phyloP scores from a whole-genome alignment of 2,888 invertebrate species.

The Cybosia mesomella region DNA sequence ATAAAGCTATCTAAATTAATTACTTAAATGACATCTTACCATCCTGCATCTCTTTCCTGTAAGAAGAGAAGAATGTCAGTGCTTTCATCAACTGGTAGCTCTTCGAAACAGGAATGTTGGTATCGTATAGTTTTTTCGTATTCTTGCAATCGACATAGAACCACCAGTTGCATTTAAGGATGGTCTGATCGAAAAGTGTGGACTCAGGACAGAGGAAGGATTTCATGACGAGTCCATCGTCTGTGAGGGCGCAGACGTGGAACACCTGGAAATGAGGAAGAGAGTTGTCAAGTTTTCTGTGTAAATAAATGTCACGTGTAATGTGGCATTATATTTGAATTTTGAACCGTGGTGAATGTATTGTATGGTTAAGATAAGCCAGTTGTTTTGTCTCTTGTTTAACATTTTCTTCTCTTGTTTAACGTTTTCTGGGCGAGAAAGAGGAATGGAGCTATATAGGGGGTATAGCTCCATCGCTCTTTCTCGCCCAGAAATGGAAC shows the following conservation, averaged over 20 bases:
- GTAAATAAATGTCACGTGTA: too few relatives aligned
- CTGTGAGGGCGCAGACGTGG: constrained; percentile 96
- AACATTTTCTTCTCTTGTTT: too few relatives aligned
- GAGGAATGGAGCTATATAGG: too few relatives aligned
- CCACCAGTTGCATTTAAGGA: constrained; percentile 97
- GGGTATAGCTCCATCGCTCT: too few relatives aligned
- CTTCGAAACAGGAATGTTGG: constrained; percentile 96
- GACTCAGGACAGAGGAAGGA: constrained; percentile 97
- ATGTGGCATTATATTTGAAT: too few relatives aligned
- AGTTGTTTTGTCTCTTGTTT: too few relatives aligned
- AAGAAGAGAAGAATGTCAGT: constrained; percentile 94
- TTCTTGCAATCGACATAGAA: constrained; percentile 96
- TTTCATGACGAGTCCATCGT: constrained; percentile 96
- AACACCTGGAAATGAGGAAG: constrained; percentile 89
- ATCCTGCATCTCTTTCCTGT: constrained; percentile 89
- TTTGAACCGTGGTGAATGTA: too few relatives aligned
- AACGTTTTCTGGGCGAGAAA: too few relatives aligned
- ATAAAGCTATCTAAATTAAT: too few relatives aligned
- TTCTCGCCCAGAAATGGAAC: too few relatives aligned
- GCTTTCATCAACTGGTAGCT: constrained; percentile 97
- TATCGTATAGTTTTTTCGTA: constrained; percentile 93
- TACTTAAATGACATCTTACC: constrained; percentile 53
- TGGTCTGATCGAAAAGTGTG: constrained; percentile 96
- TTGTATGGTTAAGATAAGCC: too few relatives aligned
- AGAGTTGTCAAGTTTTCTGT: not conserved